These are phyloP conservation scores for Erpobdella octoculata DNA, from an alignment of 2,888 invertebrate genomes.

Conservation along the genomic window DNA sequence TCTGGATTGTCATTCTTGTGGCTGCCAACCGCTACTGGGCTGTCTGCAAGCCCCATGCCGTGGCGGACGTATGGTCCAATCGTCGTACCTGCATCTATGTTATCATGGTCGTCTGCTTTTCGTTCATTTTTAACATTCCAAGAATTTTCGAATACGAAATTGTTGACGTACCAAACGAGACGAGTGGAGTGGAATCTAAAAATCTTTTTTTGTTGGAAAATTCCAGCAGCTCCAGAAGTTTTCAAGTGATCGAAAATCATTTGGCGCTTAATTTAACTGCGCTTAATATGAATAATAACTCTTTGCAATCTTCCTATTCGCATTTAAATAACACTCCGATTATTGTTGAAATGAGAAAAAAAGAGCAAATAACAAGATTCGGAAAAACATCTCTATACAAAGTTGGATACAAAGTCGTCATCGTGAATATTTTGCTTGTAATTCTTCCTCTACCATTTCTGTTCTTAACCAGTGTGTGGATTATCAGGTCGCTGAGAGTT, in stretches of 20 bases:
- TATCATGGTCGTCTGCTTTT: slow-evolving; percentile 31
- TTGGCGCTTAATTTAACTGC: not conserved
- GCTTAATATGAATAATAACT: not conserved
- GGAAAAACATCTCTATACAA: slow-evolving; percentile 34
- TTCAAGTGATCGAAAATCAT: no score
- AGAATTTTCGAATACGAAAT: slow-evolving; percentile 38
- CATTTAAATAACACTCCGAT: not conserved
- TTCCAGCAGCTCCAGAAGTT: not conserved
- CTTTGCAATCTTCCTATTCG: not conserved
- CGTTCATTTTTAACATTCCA: slow-evolving; percentile 37
- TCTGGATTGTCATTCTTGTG: slow-evolving; percentile 39
- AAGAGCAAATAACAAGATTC: slow-evolving; percentile 33
- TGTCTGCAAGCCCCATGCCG: slow-evolving; percentile 37
- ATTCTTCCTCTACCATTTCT: slow-evolving; percentile 35
- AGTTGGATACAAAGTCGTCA: slow-evolving; percentile 37
- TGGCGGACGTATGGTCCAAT: slow-evolving; percentile 34
- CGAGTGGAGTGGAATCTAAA: not conserved
- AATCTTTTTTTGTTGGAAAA: not conserved
- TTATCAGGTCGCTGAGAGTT: slow-evolving; percentile 32
- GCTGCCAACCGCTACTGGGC: slow-evolving; percentile 39
- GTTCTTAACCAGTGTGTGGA: slow-evolving; percentile 34
- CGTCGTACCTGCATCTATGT: slow-evolving; percentile 35
- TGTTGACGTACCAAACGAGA: slow-evolving; percentile 2
- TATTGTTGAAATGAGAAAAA: not conserved
- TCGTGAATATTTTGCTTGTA: slow-evolving; percentile 37